These are phyloP conservation scores for Troides helena DNA, from an alignment of 2,888 invertebrate genomes.

Conservation along the genomic window DNA sequence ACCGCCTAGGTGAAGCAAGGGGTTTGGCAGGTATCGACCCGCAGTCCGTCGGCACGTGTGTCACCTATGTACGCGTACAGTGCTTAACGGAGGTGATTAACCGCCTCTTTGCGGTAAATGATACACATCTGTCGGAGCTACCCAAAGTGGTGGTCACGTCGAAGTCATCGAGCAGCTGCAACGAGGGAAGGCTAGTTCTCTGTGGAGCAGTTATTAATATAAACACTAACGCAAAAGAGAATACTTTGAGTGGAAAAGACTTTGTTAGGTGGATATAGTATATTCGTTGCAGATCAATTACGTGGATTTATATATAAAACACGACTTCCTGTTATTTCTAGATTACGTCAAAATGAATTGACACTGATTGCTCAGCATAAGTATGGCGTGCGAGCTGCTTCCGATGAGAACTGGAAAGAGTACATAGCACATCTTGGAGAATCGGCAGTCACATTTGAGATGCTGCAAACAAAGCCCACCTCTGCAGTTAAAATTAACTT, in stretches of 20 bases:
- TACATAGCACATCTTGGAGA: slow-evolving; percentile 82
- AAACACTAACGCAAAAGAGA: slow-evolving; percentile 77
- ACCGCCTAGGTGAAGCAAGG: slow-evolving; percentile 38
- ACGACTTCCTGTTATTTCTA: slow-evolving; percentile 45
- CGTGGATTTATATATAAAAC: background rate
- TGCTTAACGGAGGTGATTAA: slow-evolving; percentile 51
- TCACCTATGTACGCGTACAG: slow-evolving; percentile 58
- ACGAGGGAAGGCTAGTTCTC: slow-evolving; percentile 48
- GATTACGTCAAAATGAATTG: slow-evolving; percentile 82
- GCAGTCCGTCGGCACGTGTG: slow-evolving; percentile 46
- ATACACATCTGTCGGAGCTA: slow-evolving; percentile 26
- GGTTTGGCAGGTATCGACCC: slow-evolving; percentile 46
- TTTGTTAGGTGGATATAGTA: slow-evolving; percentile 71
- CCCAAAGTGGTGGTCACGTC: slow-evolving; percentile 50
- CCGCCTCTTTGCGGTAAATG: slow-evolving; percentile 50
- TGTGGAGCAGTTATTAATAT: slow-evolving; percentile 83
- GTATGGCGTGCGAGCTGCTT: slow-evolving; percentile 79
- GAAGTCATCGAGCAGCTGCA: slow-evolving; percentile 59
- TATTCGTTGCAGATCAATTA: background rate
- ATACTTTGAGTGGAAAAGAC: slow-evolving; percentile 63
- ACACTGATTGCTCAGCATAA: slow-evolving; percentile 84
- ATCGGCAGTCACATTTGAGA: slow-evolving; percentile 84
- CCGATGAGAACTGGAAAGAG: slow-evolving; percentile 73
- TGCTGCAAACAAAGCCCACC: slow-evolving; percentile 84
- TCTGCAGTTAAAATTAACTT: slow-evolving; percentile 79